Evolutionary conservation across 2,797 vertebrate genomes (phyloP).

Genomic region (Sebastes miniatus): DNA sequence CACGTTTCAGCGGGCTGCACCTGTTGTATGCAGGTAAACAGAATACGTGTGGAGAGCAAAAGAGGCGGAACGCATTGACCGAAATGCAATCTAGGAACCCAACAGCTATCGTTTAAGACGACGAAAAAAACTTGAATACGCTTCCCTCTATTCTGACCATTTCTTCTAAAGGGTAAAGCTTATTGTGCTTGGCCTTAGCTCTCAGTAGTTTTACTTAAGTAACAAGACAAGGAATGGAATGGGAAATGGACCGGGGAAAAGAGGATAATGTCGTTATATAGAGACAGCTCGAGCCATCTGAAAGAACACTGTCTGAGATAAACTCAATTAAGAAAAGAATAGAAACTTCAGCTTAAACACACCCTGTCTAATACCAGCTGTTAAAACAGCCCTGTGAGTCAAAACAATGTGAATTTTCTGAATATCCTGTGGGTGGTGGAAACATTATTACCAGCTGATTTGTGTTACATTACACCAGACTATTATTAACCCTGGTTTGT

Average conservation of each 20-base stretch:
- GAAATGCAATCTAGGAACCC: neutral
- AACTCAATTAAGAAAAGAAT: constrained; percentile 65
- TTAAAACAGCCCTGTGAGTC: constrained; percentile 28
- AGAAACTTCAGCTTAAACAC: constrained; percentile 47
- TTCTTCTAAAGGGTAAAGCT: constrained; percentile 3
- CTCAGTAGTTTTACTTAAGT: constrained; percentile 8
- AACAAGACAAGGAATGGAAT: constrained; percentile 5
- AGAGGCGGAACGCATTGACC: neutral
- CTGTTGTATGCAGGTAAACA: no score
- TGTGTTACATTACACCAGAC: constrained; percentile 21
- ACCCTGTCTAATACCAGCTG: constrained; percentile 34
- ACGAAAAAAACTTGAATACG: neutral
- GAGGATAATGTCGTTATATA: constrained; percentile 62
- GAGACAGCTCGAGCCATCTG: constrained; percentile 49
- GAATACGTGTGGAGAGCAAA: neutral
- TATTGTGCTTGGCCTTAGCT: neutral
- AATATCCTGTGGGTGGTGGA: constrained; percentile 24
- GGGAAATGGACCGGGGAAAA: constrained; percentile 10
- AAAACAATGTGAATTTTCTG: constrained; percentile 31
- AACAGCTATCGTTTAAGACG: neutral
- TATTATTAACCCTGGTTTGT: constrained; percentile 48
- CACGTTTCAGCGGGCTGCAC: no score
- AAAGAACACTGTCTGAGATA: constrained; percentile 58
- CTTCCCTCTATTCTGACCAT: neutral
- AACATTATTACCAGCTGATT: constrained; percentile 27